Base-by-base conservation (phyloP, 1,140 invertebrate species). In the Teleopsis dalmanni region DNA sequence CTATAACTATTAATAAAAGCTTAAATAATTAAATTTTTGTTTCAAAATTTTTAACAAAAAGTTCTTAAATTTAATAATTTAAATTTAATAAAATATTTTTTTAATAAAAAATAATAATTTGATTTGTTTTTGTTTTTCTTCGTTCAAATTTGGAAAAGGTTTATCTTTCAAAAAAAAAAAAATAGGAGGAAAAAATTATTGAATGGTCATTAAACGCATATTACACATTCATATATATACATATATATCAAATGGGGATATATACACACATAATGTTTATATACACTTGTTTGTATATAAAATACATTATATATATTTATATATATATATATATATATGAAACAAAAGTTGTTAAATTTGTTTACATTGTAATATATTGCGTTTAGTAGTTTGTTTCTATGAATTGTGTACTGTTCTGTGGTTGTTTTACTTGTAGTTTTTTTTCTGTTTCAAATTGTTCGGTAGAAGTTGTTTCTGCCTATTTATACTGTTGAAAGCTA, bases 401-500 rank as follows among this genome's bases (percentile, higher is more conserved):
- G n/a, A 31, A 31, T 31, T 31, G 29, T 31, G 29, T 31, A 9
- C n/a, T 31, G 29, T 31, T 31, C n/a, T n/a, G 29, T 31, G 14
- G 35, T 37, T 37, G 7, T 7, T 29, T 7, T 40, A 40, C 22
- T 35, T 46, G 22, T 29, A 22, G 25, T 46, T 46, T 46, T 46
- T 27, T 46, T 46, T 34, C 35, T 33, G 43, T 45, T 45, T 42
- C 18, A 46, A 46, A 23, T 35, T 10, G 26, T 29, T 16, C 11
- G 25, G 3, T 31, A 34, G 33, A 23, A 35, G 11, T 46, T 36
- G 3, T 35, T 46, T 5, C 13, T 45, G 29, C 44, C 47, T 51
- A 66, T 53, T 62, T 62, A 52, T 63, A 60, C 57, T 67, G 58
- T 57, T 65, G 60, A 56, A 66, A 65, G 57, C 64, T 67, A 54